A percentile compares a stretch with the other conserved stretches of the same genome.
Evolutionary conservation across 2,888 invertebrate species (phyloP).

Genomic region (Agriotes lineatus): DNA sequence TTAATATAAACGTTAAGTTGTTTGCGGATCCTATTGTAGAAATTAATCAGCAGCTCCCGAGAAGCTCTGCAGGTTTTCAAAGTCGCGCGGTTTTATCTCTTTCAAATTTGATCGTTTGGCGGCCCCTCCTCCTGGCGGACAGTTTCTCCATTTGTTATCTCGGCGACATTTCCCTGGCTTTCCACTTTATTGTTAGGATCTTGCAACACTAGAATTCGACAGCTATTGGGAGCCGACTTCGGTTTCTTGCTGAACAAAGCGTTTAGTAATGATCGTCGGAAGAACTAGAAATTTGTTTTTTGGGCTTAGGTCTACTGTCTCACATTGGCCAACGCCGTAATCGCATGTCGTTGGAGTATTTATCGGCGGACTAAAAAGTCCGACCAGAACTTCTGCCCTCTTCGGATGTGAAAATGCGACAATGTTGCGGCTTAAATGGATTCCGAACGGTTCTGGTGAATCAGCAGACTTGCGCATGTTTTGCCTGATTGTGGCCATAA

Average conservation of each 20-base stretch:
- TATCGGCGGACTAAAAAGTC: conserved; percentile 39
- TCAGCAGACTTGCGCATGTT: conserved; percentile 52
- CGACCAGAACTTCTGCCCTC: conserved; percentile 43
- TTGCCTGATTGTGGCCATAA: conserved; percentile 44
- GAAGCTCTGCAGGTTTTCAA: not conserved
- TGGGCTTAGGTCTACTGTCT: conserved; percentile 49
- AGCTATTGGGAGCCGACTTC: conserved; percentile 59
- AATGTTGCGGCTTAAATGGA: conserved; percentile 55
- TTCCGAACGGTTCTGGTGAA: conserved; percentile 53
- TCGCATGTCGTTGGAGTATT: conserved; percentile 48
- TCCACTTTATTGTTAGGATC: conserved; percentile 59
- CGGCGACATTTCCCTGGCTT: conserved; percentile 58
- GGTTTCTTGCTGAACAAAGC: conserved; percentile 66
- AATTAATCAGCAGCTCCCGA: conserved; percentile 12
- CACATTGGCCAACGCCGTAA: conserved; percentile 55
- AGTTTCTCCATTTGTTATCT: conserved; percentile 62
- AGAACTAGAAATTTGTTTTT: conserved; percentile 52
- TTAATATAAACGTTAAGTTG: conserved; percentile 24
- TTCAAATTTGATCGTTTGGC: conserved; percentile 61
- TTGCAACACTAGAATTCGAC: conserved; percentile 63
- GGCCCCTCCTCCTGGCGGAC: conserved; percentile 58
- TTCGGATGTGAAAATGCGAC: conserved; percentile 57
- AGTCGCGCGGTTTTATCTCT: conserved; percentile 51
- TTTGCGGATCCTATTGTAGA: conserved; percentile 16
- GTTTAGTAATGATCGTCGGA: conserved; percentile 64